Base-by-base conservation (phyloP, 2,113 vertebrate species). In the Natator depressus region DNA sequence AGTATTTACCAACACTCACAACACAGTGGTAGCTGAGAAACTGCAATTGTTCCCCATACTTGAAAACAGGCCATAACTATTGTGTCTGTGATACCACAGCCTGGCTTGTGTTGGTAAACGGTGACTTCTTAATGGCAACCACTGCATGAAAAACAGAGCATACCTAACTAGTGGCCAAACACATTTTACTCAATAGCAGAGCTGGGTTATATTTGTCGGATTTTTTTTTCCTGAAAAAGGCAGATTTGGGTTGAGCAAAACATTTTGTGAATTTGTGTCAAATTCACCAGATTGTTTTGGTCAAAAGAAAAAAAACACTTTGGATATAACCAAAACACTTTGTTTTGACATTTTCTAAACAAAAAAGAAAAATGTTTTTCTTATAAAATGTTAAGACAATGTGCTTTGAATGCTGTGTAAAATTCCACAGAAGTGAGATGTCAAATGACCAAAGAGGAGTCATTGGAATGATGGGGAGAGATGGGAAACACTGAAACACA, bases 361-460 rank as follows among this genome's bases (percentile, higher is more conserved):
- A 72, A 72, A 20, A n/a, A 72, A 19, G 19, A 19, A 72, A 72
- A 72, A 72, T 10, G 17, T 38, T 72, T 72, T 38, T n/a, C n/a
- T 72, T 72, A 38, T 19, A 72, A 38, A 72, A 20, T 72, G 9
- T 20, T 72, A 72, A 38, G 20, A 38, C 65, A 35, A n/a, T 5
- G 13, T 62, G 29, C 29, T 65, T 49, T 50, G 0, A 0, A 8
- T 42, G 19, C 65, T 13, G 20, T 47, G 38, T 3, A 24, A 85
- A 47, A 1, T 1, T 22, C n/a, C 27, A 78, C 55, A 42, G 24
- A 47, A 0, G 11, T 80, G 42, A 78, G 79, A 88, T 57, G 31
- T 46, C 49, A 31, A 65, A 57, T 76, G 72, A 25, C 82, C 16
- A 22, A 10, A 24, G 65, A 88, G 89, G 49, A 78, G 49, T 4